These are phyloP conservation scores for Taphrorychus bicolor DNA, from an alignment of 2,888 invertebrate genomes.

Conservation along the genomic window DNA sequence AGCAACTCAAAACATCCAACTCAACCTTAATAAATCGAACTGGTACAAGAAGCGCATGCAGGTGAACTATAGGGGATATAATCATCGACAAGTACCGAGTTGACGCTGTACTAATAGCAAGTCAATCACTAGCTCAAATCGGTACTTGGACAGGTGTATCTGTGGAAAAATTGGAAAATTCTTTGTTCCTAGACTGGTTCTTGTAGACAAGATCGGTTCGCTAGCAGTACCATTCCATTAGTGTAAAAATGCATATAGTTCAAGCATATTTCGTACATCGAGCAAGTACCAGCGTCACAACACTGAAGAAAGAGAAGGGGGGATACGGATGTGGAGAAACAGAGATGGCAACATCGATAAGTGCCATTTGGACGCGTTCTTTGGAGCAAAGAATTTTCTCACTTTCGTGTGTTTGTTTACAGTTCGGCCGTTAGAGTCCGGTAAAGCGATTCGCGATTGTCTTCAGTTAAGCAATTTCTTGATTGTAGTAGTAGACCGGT, in stretches of 20 bases:
- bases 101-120: not conserved
- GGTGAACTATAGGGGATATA: constrained; percentile 2
- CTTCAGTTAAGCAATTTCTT: not conserved
- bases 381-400: constrained; percentile 61
- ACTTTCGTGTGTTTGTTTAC: constrained; percentile 11
- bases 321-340: constrained; percentile 42
- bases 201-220: constrained; percentile 17
- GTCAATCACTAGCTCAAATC: constrained; percentile 26
- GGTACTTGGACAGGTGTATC: constrained; percentile 22
- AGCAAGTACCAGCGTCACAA: constrained; percentile 58
- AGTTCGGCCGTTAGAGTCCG: too few relatives aligned
- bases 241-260: constrained; percentile 3
- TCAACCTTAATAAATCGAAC: not conserved
- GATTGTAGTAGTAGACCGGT: too few relatives aligned
- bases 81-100: not conserved
- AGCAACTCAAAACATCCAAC: not conserved
- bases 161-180: constrained; percentile 58
- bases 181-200: constrained; percentile 58
- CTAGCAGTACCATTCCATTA: constrained; percentile 12
- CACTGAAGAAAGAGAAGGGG: constrained; percentile 46
- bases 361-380: constrained; percentile 52
- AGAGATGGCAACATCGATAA: constrained; percentile 44
- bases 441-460: too few relatives aligned
- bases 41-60: constrained; percentile 26
- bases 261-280: constrained; percentile 39